Base-by-base conservation (phyloP, 2,797 vertebrate genomes). In the Chelon labrosus region DNA sequence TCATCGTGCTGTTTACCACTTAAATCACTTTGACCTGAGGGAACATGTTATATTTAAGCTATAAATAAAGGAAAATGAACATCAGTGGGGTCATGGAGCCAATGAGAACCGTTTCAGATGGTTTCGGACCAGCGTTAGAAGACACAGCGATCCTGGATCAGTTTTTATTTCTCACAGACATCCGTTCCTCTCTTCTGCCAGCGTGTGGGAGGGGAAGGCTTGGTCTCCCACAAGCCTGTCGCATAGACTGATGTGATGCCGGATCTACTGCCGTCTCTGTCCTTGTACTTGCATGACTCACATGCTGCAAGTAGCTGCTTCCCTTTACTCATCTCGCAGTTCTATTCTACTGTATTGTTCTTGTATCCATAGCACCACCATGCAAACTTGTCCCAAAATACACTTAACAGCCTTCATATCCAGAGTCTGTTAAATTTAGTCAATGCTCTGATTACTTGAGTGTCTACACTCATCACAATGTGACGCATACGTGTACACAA, bases 261-360 rank as follows among this genome's bases (percentile, higher is more conserved):
- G 57, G 52, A 65, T 66, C 61, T 68, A 50, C 66, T 54, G 42
- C 58, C 52, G 72, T 67, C 54, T 70, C 65, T 64, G 56, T 77
- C 27, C 65, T 61, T 59, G 66, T 61, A 27, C 70, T 66, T 50
- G 41, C 51, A 77, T 75, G 74, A 78, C 70, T 82, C 77, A 53
- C 67, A 68, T 20, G 20, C 71, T 56, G 56, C 74, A 71, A 73
- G 62, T n/a, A 41, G 57, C 64, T 47, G 50, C 67, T 74, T 74
- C 61, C 69, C 47, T 54, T 73, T 52, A 55, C 58, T 57, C 63
- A 8, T 19, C 14, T 41, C 13, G 31, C 9, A 10, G 0, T 61
- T 52, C 50, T 58, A 1, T 56, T 42, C 20, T 25, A 1, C 25
- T 67, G 37, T 41, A 17, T 49, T 17, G 8, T 52, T 73, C 51